Evolutionary conservation across 2,797 vertebrate species (phyloP), one percentile per base, ranked within the genome.

Genomic region (Megalops cyprinoides): DNA sequence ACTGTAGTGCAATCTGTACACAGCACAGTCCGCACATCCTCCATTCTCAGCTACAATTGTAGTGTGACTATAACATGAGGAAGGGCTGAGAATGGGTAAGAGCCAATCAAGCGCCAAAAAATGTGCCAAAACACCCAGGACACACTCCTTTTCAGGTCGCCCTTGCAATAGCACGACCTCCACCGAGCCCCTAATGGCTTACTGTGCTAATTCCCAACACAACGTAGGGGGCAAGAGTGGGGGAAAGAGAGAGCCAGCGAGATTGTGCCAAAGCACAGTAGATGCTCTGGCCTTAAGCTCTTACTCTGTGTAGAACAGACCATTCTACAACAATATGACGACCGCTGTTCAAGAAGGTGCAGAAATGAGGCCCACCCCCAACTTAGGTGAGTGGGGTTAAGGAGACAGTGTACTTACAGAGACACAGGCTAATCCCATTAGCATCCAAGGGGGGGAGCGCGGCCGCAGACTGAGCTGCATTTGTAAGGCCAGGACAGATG

Each of bases 401-500:
- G 87, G 85, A 88, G 90, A 90, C 89, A 62, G 84, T 89, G 91
- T 93, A 89, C 92, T 95, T 93, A 92, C 75, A 89, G 88, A 73
- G 80, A 74, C 15, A 74, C 75, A 20, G 34, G 87, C 88, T 94
- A 94, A 96, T 94, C 94, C 90, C 91, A 90, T 94, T 95, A 93
- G 84, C 74, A 87, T 89, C 86, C 82, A 53, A 86, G 84, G 82
- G 84, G n/a, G 81, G 83, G 74, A 89, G 84, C 56, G 82, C 87
- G 82, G 34, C 34, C 65, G 87, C 74, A 86, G 78, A 85, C 74
- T 81, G 80, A 89, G 82, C 83, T 82, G 87, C 79, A 39, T 89
- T 90, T 90, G 85, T 90, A 90, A 90, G 88, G 84, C 81, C 83
- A 84, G 85, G 87, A 15, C 93, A 94, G 93, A 93, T 91, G 91